Conservation (phyloP, 1,140 invertebrate genomes). For the Drosophila littoralis region DNA sequence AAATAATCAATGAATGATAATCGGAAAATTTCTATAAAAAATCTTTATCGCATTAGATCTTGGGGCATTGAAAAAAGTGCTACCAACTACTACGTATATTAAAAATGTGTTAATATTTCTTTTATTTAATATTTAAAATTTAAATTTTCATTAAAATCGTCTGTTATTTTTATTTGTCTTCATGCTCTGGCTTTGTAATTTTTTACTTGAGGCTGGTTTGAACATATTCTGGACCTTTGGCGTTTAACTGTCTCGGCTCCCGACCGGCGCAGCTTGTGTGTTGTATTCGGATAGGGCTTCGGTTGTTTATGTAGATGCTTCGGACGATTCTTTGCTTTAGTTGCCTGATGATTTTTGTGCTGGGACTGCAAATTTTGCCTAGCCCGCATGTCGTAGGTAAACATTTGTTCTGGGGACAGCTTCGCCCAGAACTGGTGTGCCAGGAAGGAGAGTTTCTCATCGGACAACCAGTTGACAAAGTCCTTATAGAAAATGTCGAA, state of each 20-base stretch:
- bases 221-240: neutral
- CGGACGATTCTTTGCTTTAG: neutral
- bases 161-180: neutral
- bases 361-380: neutral
- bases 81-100: no score
- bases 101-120: no score
- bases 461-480: conserved; percentile 5
- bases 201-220: neutral
- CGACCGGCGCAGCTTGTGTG: neutral
- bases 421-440: conserved; percentile 14
- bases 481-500: conserved; percentile 16
- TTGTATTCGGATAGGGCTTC: neutral
- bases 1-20: no score
- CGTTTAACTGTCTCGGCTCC: neutral
- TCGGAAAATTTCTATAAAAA: no score
- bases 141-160: no score
- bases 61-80: no score
- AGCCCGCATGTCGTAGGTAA: neutral
- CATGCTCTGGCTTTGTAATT: neutral
- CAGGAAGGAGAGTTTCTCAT: neutral
- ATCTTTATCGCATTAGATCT: no score
- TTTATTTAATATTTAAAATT: no score
- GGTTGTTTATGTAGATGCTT: no score
- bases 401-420: neutral
- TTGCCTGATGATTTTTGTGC: neutral